Conservation (phyloP, 2,113 vertebrate species). For the Naja naja region DNA sequence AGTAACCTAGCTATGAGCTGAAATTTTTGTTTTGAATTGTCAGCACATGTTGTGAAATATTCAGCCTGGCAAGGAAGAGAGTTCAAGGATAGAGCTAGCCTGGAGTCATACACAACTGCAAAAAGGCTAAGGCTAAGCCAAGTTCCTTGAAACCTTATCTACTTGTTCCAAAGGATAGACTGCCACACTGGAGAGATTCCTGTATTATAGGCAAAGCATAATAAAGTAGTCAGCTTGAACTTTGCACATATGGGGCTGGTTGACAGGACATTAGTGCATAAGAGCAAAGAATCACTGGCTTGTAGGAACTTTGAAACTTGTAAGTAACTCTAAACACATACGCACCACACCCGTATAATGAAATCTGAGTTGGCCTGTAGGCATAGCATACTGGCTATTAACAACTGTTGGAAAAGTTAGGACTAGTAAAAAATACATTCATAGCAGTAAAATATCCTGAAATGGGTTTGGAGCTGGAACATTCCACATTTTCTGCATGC, state of each 20-base stretch:
- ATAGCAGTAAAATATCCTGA: not conserved
- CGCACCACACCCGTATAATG: not conserved
- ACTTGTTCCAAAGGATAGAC: not conserved
- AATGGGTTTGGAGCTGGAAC: not conserved
- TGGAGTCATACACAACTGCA: not conserved
- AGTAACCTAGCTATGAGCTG: constrained; percentile 60
- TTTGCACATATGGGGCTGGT: not conserved
- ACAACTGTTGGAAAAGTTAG: no score
- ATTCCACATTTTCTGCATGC: not conserved
- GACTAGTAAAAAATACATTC: not conserved
- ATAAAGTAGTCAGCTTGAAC: not conserved
- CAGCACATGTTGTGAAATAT: not conserved
- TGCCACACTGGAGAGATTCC: not conserved
- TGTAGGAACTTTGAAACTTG: not conserved
- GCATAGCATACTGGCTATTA: not conserved
- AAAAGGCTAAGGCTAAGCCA: not conserved
- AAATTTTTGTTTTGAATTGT: not conserved
- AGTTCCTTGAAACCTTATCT: not conserved
- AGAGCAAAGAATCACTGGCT: not conserved
- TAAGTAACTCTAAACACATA: not conserved
- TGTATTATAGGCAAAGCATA: not conserved
- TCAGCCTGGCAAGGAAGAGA: not conserved
- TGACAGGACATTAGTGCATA: not conserved
- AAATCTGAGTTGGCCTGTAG: not conserved
- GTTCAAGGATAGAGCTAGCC: not conserved